Conservation (phyloP, 2,113 vertebrate species). For the Rhinolophus ferrumequinum region DNA sequence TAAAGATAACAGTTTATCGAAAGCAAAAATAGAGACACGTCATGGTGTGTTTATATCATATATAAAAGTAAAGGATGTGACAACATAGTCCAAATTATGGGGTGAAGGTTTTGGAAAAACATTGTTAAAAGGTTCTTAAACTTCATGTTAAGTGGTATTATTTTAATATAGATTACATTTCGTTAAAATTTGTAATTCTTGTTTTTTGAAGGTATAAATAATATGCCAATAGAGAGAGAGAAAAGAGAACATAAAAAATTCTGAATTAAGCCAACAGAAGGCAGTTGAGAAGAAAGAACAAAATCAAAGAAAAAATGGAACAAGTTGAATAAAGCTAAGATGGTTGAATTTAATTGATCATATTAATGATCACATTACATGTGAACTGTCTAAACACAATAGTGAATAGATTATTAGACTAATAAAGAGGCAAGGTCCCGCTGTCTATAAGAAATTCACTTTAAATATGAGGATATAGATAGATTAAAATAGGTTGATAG, state of each 20-base stretch:
- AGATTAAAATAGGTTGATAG: not conserved
- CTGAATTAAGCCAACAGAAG: not conserved
- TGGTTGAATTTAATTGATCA: not conserved
- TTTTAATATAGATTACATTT: not conserved
- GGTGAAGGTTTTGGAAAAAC: not conserved
- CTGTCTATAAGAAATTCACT: not conserved
- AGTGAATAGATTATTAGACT: not conserved
- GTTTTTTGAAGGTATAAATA: not conserved
- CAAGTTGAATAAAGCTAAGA: not conserved
- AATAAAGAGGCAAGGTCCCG: not conserved
- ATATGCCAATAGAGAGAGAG: not conserved
- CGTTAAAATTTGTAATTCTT: not conserved
- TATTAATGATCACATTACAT: not conserved
- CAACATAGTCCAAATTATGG: not conserved
- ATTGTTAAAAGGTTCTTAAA: not conserved
- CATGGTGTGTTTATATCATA: not conserved
- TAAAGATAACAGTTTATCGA: not conserved
- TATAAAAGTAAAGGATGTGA: not conserved
- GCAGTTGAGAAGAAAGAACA: not conserved
- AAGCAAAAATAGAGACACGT: not conserved
- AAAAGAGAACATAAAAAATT: not conserved
- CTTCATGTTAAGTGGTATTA: not conserved
- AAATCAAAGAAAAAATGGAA: not conserved
- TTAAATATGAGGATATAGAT: not conserved
- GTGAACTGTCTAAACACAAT: not conserved